Evolutionary conservation across 2,113 vertebrate genomes (phyloP), one percentile per base, ranked within the genome.

Genomic region (Anser cygnoides): DNA sequence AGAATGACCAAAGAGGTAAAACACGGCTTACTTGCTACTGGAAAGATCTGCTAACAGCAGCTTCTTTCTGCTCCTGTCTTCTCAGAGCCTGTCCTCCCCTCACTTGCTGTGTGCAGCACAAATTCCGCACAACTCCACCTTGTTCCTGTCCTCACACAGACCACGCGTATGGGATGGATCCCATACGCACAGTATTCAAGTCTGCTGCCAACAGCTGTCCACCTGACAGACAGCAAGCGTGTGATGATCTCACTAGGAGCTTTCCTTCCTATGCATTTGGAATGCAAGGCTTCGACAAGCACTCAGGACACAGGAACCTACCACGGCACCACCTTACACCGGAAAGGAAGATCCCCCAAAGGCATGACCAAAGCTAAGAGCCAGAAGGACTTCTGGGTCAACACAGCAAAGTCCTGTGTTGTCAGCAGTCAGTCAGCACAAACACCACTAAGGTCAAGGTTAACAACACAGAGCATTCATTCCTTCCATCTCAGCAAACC

Each of bases 181-280:
- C 58, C 39, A 7, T 4, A 14, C 0, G 22, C 17, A 22, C 31
- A 11, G 31, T 41, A 17, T 5, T 43, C 52, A 39, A 54, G 37
- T 37, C 61, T 0, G 2, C 46, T 68, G 35, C 41, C 70, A 72
- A n/a, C 58, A 67, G 22, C 39, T 66, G 35, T n/a, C 26, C 37
- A 54, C 28, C 1, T 2, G 43, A 19, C 20, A 2, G 43, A 5
- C 41, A 46, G 31, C 0, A 3, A 80, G 70, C 23, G 28, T 20
- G 13, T 3, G 19, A 14, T 1, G 0, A 71, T 63, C 33, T 70
- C 33, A 15, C 57, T 28, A 5, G 2, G 15, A 70, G 26, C 5
- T 0, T 41, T 63, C 35, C n/a, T 28, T 52, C 49, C 57, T 29
- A 46, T 3, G 6, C 55, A 41, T 58, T 8, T 21, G 79, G 57